Conservation (phyloP, 2,797 vertebrate genomes). For the Malacoctenus gilli region DNA sequence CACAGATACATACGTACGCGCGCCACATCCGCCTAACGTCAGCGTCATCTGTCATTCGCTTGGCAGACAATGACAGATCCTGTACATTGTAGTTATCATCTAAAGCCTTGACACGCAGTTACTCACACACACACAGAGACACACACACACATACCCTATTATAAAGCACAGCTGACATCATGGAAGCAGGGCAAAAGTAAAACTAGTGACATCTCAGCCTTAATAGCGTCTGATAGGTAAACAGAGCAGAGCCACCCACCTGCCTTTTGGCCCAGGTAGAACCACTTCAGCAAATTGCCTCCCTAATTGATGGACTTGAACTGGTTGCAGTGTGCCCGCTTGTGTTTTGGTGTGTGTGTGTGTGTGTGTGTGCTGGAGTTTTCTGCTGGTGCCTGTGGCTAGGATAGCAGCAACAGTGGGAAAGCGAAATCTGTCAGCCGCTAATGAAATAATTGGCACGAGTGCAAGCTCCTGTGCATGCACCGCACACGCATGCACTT, state of each 20-base stretch:
- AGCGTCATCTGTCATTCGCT: conserved; percentile 49
- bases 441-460: conserved; percentile 80
- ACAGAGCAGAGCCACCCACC: conserved; percentile 71
- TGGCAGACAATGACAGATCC: conserved; percentile 46
- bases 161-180: conserved; percentile 36
- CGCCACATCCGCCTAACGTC: conserved; percentile 16
- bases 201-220: conserved; percentile 55
- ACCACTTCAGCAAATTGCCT: conserved; percentile 78
- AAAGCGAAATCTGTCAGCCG: conserved; percentile 69
- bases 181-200: conserved; percentile 25
- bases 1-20: not conserved
- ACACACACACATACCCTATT: conserved; percentile 5
- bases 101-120: conserved; percentile 24
- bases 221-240: conserved; percentile 74
- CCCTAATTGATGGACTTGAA: conserved; percentile 83
- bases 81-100: conserved; percentile 37
- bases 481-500: not conserved
- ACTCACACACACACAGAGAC: not conserved
- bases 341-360: conserved; percentile 15
- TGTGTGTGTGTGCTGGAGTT: conserved; percentile 36
- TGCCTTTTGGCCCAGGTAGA: conserved; percentile 75
- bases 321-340: conserved; percentile 49
- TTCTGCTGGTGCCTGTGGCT: conserved; percentile 50
- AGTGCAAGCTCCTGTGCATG: conserved; percentile 10
- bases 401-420: conserved; percentile 59